Base-by-base conservation (phyloP, 2,113 vertebrate genomes). In the Sapayoa aenigma region DNA sequence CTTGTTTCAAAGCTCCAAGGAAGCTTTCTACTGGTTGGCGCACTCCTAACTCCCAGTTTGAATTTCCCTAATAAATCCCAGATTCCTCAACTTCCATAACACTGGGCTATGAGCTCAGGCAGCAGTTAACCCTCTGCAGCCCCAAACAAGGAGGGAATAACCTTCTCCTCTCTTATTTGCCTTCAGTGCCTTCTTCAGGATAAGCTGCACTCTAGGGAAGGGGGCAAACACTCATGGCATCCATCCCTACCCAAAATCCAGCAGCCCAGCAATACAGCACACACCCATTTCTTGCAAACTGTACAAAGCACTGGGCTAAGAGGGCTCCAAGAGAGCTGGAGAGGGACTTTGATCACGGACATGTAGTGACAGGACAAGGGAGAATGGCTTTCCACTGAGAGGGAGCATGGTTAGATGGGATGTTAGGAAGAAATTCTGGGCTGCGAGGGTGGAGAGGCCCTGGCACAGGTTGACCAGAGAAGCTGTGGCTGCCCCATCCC, bases 21-120 rank as follows among this genome's bases (percentile, higher is more conserved):
- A 47, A 86, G 63, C 68, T 75, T 53, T 60, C 39, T 49, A 52
- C 69, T 93, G 75, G 44, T 56, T 76, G 47, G 63, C 71, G 60
- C 23, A 25, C 47, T 50, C 42, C 73, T 74, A 55, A 66, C 65
- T 79, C 88, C 83, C 68, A 47, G 55, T 72, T 59, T 62, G 50
- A 74, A 39, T 59, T 84, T 69, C 53, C 47, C 39, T 96, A 91
- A 94, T 91, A 55, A 79, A 89, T 89, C 77, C 79, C 85, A 94
- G 79, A 89, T 92, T 75, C 42, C 72, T 84, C 81, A 85, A 30
- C 47, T 72, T 94, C 73, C 50, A 20, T 15, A 55, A 25, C 72
- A 27, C 47, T 20, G 39, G 10, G 35, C 71, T 39, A 2, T 12
- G 55, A 69, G 67, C 87, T 63, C 47, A 35, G 82, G n/a, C 82